phyloP scores from a whole-genome alignment of 2,113 vertebrate species.

The Chionodraco myersi region DNA sequence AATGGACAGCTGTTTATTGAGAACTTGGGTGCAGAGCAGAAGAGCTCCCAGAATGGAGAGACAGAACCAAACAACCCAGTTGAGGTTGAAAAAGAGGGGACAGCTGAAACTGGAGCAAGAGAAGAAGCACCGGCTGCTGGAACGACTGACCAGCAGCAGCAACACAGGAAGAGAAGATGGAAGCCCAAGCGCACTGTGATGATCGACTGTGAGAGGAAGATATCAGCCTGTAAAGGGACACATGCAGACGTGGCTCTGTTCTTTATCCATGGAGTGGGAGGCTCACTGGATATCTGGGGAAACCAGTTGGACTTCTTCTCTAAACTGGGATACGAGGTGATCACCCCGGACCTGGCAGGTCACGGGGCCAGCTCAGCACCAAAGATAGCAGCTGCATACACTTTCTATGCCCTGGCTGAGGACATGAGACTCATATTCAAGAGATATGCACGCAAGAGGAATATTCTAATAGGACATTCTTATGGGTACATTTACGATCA shows the following conservation, averaged over 20 bases:
- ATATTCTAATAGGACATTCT: slow-evolving; percentile 94
- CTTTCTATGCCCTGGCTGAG: slow-evolving; percentile 95
- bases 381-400: slow-evolving; percentile 91
- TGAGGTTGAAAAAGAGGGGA: slow-evolving; percentile 82
- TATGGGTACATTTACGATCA: slow-evolving; percentile 87
- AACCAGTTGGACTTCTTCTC: slow-evolving; percentile 95
- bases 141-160: slow-evolving; percentile 42
- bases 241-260: slow-evolving; percentile 93
- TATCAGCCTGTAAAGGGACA: slow-evolving; percentile 90
- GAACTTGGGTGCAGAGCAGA: slow-evolving; percentile 88
- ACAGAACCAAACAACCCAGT: slow-evolving; percentile 77
- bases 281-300: slow-evolving; percentile 95
- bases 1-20: slow-evolving; percentile 94
- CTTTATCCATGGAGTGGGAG: slow-evolving; percentile 96
- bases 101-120: slow-evolving; percentile 25
- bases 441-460: slow-evolving; percentile 91
- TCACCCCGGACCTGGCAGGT: slow-evolving; percentile 91
- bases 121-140: slow-evolving; percentile 25
- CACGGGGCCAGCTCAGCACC: slow-evolving; percentile 93
- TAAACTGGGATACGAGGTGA: slow-evolving; percentile 93
- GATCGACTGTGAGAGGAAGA: slow-evolving; percentile 91
- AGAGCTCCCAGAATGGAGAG: slow-evolving; percentile 82
- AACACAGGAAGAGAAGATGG: slow-evolving; percentile 74
- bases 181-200: slow-evolving; percentile 90
- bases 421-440: slow-evolving; percentile 93